A percentile compares a stretch with the other conserved stretches of the same genome.
Conservation (phyloP, 2,888 invertebrate species). For the Andrena camellia region DNA sequence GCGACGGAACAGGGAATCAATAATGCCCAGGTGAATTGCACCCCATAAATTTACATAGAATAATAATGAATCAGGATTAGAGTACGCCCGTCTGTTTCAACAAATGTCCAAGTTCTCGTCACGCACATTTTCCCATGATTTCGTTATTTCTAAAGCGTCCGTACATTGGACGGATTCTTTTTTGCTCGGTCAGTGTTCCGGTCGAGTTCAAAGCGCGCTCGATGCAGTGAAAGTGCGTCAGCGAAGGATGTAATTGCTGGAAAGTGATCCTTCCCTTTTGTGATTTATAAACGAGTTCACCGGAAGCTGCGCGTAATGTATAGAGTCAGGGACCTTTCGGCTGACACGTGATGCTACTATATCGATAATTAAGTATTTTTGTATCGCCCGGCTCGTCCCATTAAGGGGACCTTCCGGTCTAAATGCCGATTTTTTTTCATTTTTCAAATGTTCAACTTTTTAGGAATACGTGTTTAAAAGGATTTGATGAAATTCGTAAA, state of each 20-base stretch:
- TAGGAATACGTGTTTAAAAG: no score
- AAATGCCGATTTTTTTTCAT: no score
- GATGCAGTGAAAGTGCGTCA: slow-evolving; percentile 59
- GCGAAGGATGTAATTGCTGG: slow-evolving; percentile 49
- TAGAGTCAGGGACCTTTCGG: neutral
- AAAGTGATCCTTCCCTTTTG: slow-evolving; percentile 54
- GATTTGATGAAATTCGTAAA: no score
- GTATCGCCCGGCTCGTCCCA: neutral
- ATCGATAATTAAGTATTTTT: neutral
- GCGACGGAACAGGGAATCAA: slow-evolving; percentile 8
- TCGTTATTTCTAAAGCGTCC: neutral
- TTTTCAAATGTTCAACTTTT: no score
- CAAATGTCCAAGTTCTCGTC: neutral
- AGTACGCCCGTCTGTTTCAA: neutral
- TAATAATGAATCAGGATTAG: neutral
- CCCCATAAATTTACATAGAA: slow-evolving; percentile 4
- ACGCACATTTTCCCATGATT: neutral
- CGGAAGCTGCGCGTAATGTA: neutral
- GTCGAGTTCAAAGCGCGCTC: slow-evolving; percentile 16
- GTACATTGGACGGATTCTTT: neutral
- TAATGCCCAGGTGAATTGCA: slow-evolving; percentile 63
- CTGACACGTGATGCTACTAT: neutral
- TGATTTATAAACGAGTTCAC: slow-evolving; percentile 19
- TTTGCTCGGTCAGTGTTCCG: slow-evolving; percentile 7
- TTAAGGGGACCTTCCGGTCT: no score